A percentile compares a stretch with the other conserved stretches of the same genome.
phyloP scores from a whole-genome alignment of 2,888 invertebrate genomes.

The Dione juno region DNA sequence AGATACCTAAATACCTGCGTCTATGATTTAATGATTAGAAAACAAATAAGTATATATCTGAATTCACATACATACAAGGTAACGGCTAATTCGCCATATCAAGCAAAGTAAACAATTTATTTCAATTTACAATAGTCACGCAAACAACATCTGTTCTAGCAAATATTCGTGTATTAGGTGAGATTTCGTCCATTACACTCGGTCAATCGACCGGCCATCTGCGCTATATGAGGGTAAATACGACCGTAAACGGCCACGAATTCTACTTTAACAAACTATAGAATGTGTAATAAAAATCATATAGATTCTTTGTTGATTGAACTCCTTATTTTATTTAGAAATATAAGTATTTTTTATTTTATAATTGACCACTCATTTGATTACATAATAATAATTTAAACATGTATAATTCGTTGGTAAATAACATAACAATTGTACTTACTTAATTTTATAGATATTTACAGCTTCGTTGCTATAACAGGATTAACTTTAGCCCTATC shows the following conservation, averaged over 20 bases:
- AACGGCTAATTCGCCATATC: conserved; percentile 25
- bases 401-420: no score
- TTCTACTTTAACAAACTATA: conserved; percentile 37
- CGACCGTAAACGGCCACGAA: conserved; percentile 43
- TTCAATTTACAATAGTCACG: conserved; percentile 41
- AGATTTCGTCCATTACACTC: conserved; percentile 66
- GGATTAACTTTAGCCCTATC: no score
- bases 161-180: conserved; percentile 68
- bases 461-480: no score
- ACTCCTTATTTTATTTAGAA: not conserved
- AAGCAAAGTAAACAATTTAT: conserved; percentile 39
- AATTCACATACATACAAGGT: conserved; percentile 3
- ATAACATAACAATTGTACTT: no score
- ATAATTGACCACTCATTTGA: no score
- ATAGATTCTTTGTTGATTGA: not conserved
- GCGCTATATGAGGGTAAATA: conserved; percentile 51
- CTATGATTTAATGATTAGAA: no score
- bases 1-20: no score
- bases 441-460: no score
- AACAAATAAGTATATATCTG: conserved; percentile 6
- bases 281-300: conserved; percentile 10
- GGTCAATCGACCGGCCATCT: conserved; percentile 79
- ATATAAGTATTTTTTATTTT: no score
- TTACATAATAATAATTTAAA: no score
- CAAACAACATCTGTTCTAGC: conserved; percentile 63